A percentile compares a stretch with the other conserved stretches of the same genome.
These are phyloP conservation scores for Netelia virgata DNA, from an alignment of 2,888 invertebrate species.

Conservation along the genomic window DNA sequence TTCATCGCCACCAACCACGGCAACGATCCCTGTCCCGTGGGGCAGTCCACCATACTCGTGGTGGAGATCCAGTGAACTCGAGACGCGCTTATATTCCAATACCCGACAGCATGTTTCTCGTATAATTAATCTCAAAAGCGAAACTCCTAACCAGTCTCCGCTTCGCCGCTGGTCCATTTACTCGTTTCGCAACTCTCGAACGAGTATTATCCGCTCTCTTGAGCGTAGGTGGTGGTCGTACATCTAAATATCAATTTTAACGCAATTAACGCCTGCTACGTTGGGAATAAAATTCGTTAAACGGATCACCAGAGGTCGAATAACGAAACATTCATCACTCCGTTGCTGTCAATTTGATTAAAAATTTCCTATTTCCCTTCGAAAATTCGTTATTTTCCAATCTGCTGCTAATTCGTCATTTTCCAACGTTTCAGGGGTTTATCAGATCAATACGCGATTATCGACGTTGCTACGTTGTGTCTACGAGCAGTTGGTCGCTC, in stretches of 20 bases:
- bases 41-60: not conserved
- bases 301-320: no score
- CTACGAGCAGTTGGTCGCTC: not conserved
- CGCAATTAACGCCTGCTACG: not conserved
- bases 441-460: not conserved
- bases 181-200: conserved; percentile 12
- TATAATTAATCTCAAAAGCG: conserved; percentile 47
- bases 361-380: no score
- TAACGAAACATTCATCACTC: no score
- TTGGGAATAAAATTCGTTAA: not conserved
- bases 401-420: not conserved
- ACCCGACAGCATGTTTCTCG: conserved; percentile 22
- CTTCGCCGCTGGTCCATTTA: not conserved
- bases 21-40: conserved; percentile 17
- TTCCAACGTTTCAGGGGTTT: not conserved
- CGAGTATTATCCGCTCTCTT: not conserved
- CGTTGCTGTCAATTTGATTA: no score
- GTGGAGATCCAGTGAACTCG: conserved; percentile 8
- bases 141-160: conserved; percentile 5
- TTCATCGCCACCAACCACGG: conserved; percentile 15
- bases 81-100: conserved; percentile 19
- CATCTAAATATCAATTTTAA: conserved; percentile 24
- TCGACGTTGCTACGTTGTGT: not conserved
- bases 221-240: not conserved
- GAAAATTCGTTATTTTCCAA: not conserved